Evolutionary conservation across 1,140 invertebrate genomes (phyloP).

Genomic region (Polypedilum vanderplanki): DNA sequence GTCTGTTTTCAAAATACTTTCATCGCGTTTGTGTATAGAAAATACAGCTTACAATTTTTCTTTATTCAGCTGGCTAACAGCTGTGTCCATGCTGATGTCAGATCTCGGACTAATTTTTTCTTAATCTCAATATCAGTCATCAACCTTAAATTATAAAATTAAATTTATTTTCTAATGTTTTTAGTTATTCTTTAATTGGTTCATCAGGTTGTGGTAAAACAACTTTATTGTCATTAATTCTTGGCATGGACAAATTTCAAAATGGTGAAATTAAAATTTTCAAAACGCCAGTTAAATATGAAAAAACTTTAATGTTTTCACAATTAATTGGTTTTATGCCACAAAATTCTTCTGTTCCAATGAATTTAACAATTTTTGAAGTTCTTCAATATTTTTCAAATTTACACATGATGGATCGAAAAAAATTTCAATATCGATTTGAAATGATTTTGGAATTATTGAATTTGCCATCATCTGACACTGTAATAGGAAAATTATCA

Average conservation of each 20-base stretch:
- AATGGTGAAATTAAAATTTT: conserved; percentile 67
- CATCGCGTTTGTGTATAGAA: too few relatives aligned
- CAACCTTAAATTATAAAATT: too few relatives aligned
- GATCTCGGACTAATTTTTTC: too few relatives aligned
- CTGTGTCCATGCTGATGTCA: too few relatives aligned
- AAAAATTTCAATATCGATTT: conserved; percentile 54
- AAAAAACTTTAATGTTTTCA: conserved; percentile 62
- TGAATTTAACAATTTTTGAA: conserved; percentile 71
- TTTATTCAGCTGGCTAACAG: too few relatives aligned
- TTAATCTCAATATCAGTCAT: too few relatives aligned
- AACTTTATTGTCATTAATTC: conserved; percentile 70
- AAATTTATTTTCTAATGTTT: too few relatives aligned
- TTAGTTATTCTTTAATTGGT: too few relatives aligned
- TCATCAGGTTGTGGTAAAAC: conserved; percentile 54
- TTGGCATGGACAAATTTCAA: conserved; percentile 63
- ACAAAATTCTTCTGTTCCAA: conserved; percentile 70
- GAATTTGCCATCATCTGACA: conserved; percentile 55
- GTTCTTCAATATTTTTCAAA: conserved; percentile 77
- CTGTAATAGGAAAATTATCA: conserved; percentile 55
- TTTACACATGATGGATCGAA: conserved; percentile 62
- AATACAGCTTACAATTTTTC: too few relatives aligned
- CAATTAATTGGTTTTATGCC: conserved; percentile 72
- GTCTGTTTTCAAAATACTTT: too few relatives aligned
- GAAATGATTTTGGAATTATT: conserved; percentile 58
- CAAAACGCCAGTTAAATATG: conserved; percentile 61